Percentiles rank a stretch among this genome's conserved stretches.
Evolutionary conservation across 1,140 invertebrate genomes (phyloP).

Genomic region (Hestina assimilis): DNA sequence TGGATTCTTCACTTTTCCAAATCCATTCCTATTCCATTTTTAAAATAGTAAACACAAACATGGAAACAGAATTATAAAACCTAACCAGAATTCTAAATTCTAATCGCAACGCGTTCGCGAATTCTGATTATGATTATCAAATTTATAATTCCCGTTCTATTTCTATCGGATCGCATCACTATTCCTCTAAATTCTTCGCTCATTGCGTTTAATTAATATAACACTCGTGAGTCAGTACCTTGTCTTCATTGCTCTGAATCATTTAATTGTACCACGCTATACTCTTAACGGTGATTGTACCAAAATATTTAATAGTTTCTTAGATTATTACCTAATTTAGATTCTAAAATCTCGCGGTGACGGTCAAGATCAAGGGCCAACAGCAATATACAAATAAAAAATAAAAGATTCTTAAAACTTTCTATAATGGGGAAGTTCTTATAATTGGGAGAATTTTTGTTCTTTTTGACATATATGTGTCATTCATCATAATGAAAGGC

Average conservation of each 20-base stretch:
- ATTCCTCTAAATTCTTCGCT: slow-evolving; percentile 41
- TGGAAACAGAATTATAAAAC: too few relatives aligned
- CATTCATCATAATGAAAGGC: too few relatives aligned
- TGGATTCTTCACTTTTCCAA: too few relatives aligned
- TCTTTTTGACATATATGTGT: too few relatives aligned
- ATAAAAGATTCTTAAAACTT: too few relatives aligned
- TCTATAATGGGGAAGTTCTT: too few relatives aligned
- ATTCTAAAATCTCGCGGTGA: not conserved
- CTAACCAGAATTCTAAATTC: too few relatives aligned
- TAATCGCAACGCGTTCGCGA: not conserved
- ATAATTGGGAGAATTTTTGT: too few relatives aligned
- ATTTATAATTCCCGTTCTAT: slow-evolving; percentile 27
- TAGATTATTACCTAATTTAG: not conserved
- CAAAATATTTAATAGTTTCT: slow-evolving; percentile 12
- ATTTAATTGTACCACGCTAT: slow-evolving; percentile 48
- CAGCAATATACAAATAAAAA: too few relatives aligned
- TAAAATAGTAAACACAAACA: too few relatives aligned
- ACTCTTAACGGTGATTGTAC: slow-evolving; percentile 20
- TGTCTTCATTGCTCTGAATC: slow-evolving; percentile 47
- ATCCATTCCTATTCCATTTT: too few relatives aligned
- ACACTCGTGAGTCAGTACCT: slow-evolving; percentile 34
- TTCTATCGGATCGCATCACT: slow-evolving; percentile 50
- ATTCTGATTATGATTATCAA: not conserved
- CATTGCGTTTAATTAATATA: slow-evolving; percentile 38
- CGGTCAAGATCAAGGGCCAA: too few relatives aligned